Percentiles rank a stretch among this genome's conserved stretches.
Conservation (phyloP, 30 jellyfish, hydroid and myxozoan species). For the Haliclystus octoradiatus region DNA sequence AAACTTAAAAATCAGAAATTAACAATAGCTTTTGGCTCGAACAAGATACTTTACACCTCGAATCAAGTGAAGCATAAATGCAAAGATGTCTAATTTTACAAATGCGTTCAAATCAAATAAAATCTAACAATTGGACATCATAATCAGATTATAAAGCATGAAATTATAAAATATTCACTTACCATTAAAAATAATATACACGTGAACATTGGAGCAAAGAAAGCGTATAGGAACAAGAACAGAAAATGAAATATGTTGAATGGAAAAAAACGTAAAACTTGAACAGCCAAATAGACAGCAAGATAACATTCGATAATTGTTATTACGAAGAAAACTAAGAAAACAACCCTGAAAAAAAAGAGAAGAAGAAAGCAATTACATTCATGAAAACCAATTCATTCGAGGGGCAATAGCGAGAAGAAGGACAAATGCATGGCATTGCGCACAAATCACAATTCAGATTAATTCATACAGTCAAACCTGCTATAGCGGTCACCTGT, state of each 20-base stretch:
- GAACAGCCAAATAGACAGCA: conserved; percentile 53
- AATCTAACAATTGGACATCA: too few species aligned
- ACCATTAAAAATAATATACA: conserved; percentile 53
- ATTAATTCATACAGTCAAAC: neutral
- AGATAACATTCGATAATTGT: conserved; percentile 43
- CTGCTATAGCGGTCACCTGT: neutral
- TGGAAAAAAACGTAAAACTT: conserved; percentile 25
- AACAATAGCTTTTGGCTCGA: too few species aligned
- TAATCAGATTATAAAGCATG: too few species aligned
- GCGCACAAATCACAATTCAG: neutral
- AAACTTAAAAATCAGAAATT: too few species aligned
- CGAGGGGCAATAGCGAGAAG: too few species aligned
- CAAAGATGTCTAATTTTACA: too few species aligned
- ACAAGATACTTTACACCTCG: too few species aligned
- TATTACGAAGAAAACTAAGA: conserved; percentile 34
- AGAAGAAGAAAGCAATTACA: neutral
- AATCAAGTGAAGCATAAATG: too few species aligned
- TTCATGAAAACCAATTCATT: too few species aligned
- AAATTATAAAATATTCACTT: too few species aligned
- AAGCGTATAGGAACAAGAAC: conserved; percentile 45
- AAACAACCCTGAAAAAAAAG: conserved; percentile 38
- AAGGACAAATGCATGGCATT: neutral
- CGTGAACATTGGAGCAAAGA: conserved; percentile 58
- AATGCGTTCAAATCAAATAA: too few species aligned
- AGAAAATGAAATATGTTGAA: conserved; percentile 43